Conservation (phyloP, 2,113 vertebrate genomes). For the Perca schrenkii region DNA sequence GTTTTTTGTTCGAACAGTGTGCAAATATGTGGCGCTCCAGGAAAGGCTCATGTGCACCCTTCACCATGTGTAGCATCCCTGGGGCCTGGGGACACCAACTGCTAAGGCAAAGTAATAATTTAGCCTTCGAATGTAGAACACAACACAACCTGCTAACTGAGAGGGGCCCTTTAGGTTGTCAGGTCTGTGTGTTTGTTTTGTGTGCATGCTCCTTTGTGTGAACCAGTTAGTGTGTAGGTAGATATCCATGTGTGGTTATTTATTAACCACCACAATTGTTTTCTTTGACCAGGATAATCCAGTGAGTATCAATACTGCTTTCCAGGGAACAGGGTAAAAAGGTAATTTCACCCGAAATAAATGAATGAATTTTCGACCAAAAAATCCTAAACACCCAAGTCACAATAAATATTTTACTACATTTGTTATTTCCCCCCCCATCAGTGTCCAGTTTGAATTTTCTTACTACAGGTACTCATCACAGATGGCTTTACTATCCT, state of each 20-base stretch:
- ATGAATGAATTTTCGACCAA: neutral
- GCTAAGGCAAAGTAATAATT: slow-evolving; percentile 31
- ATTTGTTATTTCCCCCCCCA: neutral
- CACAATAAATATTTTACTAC: neutral
- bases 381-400: neutral
- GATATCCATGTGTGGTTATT: slow-evolving; percentile 1
- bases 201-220: neutral
- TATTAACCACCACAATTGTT: neutral
- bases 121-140: slow-evolving; percentile 28
- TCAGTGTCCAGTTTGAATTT: neutral
- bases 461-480: slow-evolving; percentile 16
- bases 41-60: slow-evolving; percentile 23
- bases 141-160: slow-evolving; percentile 4
- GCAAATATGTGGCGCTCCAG: slow-evolving; percentile 2
- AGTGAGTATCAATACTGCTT: neutral
- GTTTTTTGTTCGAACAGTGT: slow-evolving; percentile 64
- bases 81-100: neutral
- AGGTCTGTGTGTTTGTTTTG: neutral
- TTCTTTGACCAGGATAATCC: neutral
- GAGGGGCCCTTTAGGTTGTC: neutral
- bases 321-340: neutral
- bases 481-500: slow-evolving; percentile 19
- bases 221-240: neutral
- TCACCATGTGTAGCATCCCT: slow-evolving; percentile 30
- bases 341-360: neutral